Evolutionary conservation across 2,888 invertebrate genomes (phyloP).

Genomic region (Xylota segnis): DNA sequence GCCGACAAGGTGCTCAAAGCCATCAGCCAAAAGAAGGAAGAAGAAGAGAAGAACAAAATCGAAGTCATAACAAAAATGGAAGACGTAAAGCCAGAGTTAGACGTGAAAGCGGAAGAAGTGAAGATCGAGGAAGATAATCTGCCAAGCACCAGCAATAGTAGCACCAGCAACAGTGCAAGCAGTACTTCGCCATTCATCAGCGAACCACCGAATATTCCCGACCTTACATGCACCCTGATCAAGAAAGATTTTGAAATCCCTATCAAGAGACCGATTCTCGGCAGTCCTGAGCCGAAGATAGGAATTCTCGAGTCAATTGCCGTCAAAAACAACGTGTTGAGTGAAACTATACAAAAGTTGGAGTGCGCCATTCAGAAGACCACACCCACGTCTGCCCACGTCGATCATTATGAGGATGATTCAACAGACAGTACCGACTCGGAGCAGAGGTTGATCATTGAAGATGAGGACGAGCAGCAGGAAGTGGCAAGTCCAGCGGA

Average conservation of each 20-base stretch:
- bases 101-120: slow-evolving; percentile 78
- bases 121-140: slow-evolving; percentile 81
- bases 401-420: slow-evolving; percentile 85
- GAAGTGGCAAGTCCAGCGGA: slow-evolving; percentile 76
- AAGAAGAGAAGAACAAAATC: slow-evolving; percentile 85
- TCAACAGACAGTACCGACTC: slow-evolving; percentile 88
- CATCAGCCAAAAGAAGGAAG: slow-evolving; percentile 86
- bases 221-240: slow-evolving; percentile 72
- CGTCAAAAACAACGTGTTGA: slow-evolving; percentile 86
- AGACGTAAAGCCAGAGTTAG: slow-evolving; percentile 48
- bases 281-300: slow-evolving; percentile 82
- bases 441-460: slow-evolving; percentile 87
- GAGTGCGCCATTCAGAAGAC: slow-evolving; percentile 84
- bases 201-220: slow-evolving; percentile 81
- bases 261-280: slow-evolving; percentile 79
- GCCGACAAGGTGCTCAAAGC: slow-evolving; percentile 88
- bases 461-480: slow-evolving; percentile 84
- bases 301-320: slow-evolving; percentile 83
- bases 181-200: slow-evolving; percentile 76
- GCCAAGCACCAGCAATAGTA: slow-evolving; percentile 59
- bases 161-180: slow-evolving; percentile 43
- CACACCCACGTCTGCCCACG: slow-evolving; percentile 77
- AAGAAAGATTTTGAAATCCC: slow-evolving; percentile 78
- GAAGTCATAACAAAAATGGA: slow-evolving; percentile 83
- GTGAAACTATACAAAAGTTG: slow-evolving; percentile 88